Base-by-base conservation (phyloP, 2,113 vertebrate species). In the Zosterops lateralis region DNA sequence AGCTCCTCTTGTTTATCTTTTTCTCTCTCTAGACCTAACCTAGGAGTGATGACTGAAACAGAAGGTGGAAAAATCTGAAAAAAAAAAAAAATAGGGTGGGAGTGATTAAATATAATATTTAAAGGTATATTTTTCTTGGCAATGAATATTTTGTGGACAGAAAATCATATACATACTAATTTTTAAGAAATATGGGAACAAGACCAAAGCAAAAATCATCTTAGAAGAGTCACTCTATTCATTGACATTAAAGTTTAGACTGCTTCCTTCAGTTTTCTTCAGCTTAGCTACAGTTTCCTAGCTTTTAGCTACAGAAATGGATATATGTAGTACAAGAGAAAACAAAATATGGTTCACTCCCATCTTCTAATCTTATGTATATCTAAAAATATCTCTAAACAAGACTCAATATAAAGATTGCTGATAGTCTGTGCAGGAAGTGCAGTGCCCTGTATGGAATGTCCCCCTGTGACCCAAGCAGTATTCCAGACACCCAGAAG, bases 1-100 rank as follows among this genome's bases (percentile, higher is more conserved):
- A 92, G 31, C 10, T 90, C 56, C 62, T 94, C 77, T 76, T 93
- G 24, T 60, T 89, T 89, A 50, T 85, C 53, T 81, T 82, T 76
- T 57, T 7, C 16, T 68, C 14, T 85, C 57, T 70, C 21, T 87
- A 71, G 79, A 76, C 48, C 5, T 67, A 89, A 56, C 20, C 15
- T 79, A 45, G 66, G 34, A 89, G 34, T 48, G 38, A 80, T 48
- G 56, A 91, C 56, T 93, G 44, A 16, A 72, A 72, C 38, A 65
- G 62, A 92, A 90, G 25, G 20, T 57, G 13, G 10, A 51, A 88
- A 92, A 91, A 77, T 14, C 2, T 61, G 25, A 29, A 79, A 91
- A 88, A 6, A 34, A 34, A 34, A 34, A 34, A 6, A 26, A 60
- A 60, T 54, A 15, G 14, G 12, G 9, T 58, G 12, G 8, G 32